Percentiles rank a stretch among this genome's conserved stretches.
Evolutionary conservation across 1,140 invertebrate genomes (phyloP).

Genomic region (Metopolophium dirhodum): DNA sequence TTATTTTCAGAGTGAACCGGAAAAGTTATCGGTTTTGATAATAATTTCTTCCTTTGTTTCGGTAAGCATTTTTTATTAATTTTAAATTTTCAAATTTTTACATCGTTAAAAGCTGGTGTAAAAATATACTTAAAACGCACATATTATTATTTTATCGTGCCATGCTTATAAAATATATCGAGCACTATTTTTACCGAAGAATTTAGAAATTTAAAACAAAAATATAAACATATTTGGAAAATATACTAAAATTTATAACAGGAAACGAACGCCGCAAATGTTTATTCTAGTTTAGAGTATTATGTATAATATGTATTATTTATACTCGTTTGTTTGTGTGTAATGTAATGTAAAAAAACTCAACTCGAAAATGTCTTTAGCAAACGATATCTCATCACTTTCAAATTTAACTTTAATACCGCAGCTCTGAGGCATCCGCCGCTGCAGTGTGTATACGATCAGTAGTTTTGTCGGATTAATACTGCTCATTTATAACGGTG

Average conservation of each 20-base stretch:
- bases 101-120: background rate
- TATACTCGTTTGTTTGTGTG: slow-evolving; percentile 1
- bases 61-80: background rate
- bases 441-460: background rate
- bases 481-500: slow-evolving; percentile 8
- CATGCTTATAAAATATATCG: background rate
- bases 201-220: background rate
- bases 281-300: background rate
- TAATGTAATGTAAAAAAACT: slow-evolving; percentile 7
- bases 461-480: slow-evolving; percentile 7
- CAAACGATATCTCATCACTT: slow-evolving; percentile 30
- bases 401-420: slow-evolving; percentile 36
- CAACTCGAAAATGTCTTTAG: background rate
- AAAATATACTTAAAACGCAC: background rate
- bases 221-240: background rate
- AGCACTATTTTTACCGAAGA: background rate
- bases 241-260: background rate
- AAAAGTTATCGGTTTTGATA: background rate
- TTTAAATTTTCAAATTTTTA: background rate
- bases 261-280: background rate
- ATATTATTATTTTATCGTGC: background rate
- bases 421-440: background rate
- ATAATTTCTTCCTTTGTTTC: background rate
- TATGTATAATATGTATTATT: slow-evolving; percentile 14
- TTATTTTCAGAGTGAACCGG: background rate